A percentile compares a stretch with the other conserved stretches of the same genome.
phyloP scores from a whole-genome alignment of 2,113 vertebrate genomes.

The Syrmaticus mikado region DNA sequence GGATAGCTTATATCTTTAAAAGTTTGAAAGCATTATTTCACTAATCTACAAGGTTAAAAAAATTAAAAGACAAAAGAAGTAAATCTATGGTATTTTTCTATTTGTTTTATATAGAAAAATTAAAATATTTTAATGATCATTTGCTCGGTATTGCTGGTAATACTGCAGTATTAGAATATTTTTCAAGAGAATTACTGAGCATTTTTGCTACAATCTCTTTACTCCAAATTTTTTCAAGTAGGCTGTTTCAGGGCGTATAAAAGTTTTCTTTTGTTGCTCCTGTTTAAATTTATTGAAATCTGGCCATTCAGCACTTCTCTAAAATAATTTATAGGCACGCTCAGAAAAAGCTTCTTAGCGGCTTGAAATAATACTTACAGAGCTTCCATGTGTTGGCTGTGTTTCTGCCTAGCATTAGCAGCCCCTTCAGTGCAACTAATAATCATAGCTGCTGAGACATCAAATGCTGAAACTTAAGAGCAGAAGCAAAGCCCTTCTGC shows the following conservation, averaged over 20 bases:
- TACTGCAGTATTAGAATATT: neutral
- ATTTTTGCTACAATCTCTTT: neutral
- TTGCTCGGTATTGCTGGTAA: neutral
- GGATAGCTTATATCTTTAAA: neutral
- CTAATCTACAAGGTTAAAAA: neutral
- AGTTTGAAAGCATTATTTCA: neutral
- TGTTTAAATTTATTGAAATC: slow-evolving; percentile 52
- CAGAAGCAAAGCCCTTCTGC: neutral
- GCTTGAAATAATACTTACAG: slow-evolving; percentile 39
- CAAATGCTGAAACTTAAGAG: neutral
- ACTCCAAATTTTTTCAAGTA: neutral
- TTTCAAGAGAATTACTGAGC: neutral
- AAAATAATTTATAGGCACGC: slow-evolving; percentile 45
- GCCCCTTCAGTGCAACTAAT: neutral
- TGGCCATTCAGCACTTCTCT: neutral
- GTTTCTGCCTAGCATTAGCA: slow-evolving; percentile 18
- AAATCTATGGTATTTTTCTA: neutral
- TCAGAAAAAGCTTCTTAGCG: slow-evolving; percentile 52
- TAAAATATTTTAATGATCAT: neutral
- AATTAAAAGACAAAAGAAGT: neutral
- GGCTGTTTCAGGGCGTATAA: neutral
- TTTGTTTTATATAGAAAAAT: neutral
- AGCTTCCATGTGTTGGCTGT: slow-evolving; percentile 2
- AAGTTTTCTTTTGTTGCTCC: neutral
- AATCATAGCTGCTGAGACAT: neutral